These are phyloP conservation scores for Crypturellus tataupa DNA, from an alignment of 2,797 vertebrate genomes.

Conservation along the genomic window DNA sequence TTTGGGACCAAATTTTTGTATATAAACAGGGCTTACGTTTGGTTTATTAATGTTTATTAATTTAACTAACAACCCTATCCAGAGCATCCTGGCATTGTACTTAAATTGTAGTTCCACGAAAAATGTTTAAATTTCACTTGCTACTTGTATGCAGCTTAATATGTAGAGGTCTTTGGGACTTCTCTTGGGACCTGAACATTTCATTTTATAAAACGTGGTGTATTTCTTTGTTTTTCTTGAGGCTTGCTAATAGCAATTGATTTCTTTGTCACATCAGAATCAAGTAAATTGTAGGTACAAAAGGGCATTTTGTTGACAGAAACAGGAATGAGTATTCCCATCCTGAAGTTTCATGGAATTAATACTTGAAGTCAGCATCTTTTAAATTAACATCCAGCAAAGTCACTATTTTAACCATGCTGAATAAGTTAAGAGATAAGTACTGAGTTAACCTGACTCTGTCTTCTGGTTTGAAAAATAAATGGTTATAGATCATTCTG, in stretches of 20 bases:
- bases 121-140: no score
- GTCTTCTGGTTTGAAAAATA: not conserved
- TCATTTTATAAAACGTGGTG: not conserved
- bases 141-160: not conserved
- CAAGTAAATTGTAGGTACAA: no score
- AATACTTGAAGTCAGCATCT: not conserved
- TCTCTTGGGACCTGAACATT: not conserved
- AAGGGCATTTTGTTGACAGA: not conserved
- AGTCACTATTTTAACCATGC: not conserved
- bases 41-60: no score
- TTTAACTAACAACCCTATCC: no score
- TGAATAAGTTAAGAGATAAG: not conserved
- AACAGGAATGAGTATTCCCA: not conserved
- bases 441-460: not conserved
- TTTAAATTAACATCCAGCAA: not conserved
- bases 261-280: not conserved
- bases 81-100: no score
- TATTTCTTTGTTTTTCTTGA: not conserved
- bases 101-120: no score
- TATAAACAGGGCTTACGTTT: no score
- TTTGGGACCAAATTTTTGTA: no score
- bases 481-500: fast-evolving
- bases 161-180: not conserved
- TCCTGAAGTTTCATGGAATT: not conserved
- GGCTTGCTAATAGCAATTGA: not conserved